A percentile compares a stretch with the other conserved stretches of the same genome.
Conservation (phyloP, 2,888 invertebrate species). For the Belgica antarctica region DNA sequence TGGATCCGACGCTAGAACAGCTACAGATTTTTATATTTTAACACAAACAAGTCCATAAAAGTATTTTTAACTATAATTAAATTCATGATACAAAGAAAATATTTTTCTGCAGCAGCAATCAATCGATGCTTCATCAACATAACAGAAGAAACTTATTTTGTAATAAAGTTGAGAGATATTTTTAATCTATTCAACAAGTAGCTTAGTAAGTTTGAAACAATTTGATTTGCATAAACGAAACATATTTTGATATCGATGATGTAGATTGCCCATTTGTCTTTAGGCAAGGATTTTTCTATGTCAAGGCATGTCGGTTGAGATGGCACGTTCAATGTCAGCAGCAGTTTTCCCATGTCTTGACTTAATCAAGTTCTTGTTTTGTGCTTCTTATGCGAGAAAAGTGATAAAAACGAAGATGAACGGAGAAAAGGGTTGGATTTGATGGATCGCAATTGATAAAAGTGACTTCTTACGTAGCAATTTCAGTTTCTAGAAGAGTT, state of each 20-base stretch:
- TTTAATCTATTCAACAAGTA: slow-evolving; percentile 14
- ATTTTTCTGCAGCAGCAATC: neutral
- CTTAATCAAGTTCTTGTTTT: too few species aligned
- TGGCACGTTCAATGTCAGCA: too few species aligned
- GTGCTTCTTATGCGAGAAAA: slow-evolving; percentile 14
- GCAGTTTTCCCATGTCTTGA: neutral
- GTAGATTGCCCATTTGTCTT: neutral
- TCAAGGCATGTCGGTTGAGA: too few species aligned
- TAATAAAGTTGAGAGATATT: neutral
- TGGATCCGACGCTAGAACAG: neutral
- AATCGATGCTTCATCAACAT: neutral
- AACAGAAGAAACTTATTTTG: slow-evolving; percentile 12
- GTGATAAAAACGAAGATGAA: slow-evolving; percentile 8
- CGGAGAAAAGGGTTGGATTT: slow-evolving; percentile 9
- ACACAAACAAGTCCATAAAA: neutral
- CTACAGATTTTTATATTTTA: slow-evolving; percentile 3
- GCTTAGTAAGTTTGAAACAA: neutral
- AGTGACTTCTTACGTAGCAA: neutral
- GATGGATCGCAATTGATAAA: neutral
- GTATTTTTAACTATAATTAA: slow-evolving; percentile 14
- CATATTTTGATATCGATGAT: slow-evolving; percentile 19
- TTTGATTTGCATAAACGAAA: slow-evolving; percentile 17
- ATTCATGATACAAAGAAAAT: too few species aligned
- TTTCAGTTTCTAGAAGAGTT: neutral
- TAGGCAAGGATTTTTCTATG: neutral